Evolutionary conservation across 2,113 vertebrate species (phyloP), one percentile per base, ranked within the genome.

Genomic region (Diadophis punctatus): DNA sequence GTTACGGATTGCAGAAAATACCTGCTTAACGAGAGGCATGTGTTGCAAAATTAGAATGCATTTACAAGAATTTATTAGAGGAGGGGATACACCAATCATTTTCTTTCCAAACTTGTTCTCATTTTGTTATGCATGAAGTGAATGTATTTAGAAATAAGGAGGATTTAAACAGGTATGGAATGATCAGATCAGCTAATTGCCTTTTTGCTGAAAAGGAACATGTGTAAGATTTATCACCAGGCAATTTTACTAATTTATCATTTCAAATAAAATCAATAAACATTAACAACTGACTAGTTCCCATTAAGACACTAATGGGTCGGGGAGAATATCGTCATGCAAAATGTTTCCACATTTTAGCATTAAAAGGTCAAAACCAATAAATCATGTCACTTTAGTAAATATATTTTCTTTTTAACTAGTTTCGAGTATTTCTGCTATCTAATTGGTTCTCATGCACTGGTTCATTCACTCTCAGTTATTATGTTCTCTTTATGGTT

Each of bases 21-120:
- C 90, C 20, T 88, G 93, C 91, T 95, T 91, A 34, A 63, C 92
- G 80, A 89, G 39, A 49, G 2, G 3, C 53, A 93, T 86, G 94
- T 95, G 53, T 89, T 95, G 93, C 56, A 88, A 93, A 93, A 94
- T 95, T 95, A 93, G 89, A 94, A 68, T 91, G 49, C 94, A 95
- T 95, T 97, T 93, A 95, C 95, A 96, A 96, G 91, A 91, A 20
- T 94, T 93, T 86, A 93, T 93, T 88, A 74, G 58, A 74, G 58
- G 7, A 86, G 23, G 20, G n/a, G 80, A 92, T 39, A 93, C 84
- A 85, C 8, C 12, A 93, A 9, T 88, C 51, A 11, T n/a, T 94
- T 94, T 96, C 27, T 91, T 95, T 92, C 74, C 94, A 39, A 92
- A 86, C 93, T 88, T 88, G 1, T 46, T 95, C 94, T 93, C 68